These are phyloP conservation scores for Myotis myotis DNA, from an alignment of 2,797 vertebrate species.

Conservation along the genomic window DNA sequence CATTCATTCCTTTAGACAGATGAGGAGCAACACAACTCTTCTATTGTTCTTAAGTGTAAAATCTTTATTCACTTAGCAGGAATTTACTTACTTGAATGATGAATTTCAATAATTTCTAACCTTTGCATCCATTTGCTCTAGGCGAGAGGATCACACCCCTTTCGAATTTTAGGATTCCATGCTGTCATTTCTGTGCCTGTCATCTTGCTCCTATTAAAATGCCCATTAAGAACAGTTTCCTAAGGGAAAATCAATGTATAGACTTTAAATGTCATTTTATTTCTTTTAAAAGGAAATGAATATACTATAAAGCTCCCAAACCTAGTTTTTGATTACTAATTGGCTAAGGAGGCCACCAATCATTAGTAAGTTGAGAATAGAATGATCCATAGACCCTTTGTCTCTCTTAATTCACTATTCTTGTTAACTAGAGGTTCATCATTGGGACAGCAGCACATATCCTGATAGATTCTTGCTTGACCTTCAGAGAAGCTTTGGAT, in stretches of 20 bases:
- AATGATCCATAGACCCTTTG: neutral
- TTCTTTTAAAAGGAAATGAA: constrained; percentile 20
- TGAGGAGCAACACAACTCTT: neutral
- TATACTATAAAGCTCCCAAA: neutral
- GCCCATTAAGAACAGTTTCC: neutral
- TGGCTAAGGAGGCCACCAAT: neutral
- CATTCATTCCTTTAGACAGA: neutral
- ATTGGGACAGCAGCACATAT: neutral
- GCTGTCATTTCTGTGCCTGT: neutral
- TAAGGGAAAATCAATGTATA: neutral
- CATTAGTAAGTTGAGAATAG: neutral
- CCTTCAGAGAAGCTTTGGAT: neutral
- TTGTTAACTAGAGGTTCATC: neutral
- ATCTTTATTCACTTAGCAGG: neutral
- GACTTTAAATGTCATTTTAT: neutral
- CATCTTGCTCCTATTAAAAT: neutral
- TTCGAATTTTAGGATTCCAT: neutral
- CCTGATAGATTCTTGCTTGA: neutral
- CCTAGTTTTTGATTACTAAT: neutral
- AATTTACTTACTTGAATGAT: neutral
- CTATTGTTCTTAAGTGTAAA: neutral
- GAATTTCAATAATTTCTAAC: neutral
- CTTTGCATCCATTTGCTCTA: neutral
- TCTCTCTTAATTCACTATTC: neutral
- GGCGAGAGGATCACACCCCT: neutral